A percentile compares a stretch with the other conserved stretches of the same genome.
phyloP scores from a whole-genome alignment of 1,140 invertebrate species.

The Chymomyza costata region DNA sequence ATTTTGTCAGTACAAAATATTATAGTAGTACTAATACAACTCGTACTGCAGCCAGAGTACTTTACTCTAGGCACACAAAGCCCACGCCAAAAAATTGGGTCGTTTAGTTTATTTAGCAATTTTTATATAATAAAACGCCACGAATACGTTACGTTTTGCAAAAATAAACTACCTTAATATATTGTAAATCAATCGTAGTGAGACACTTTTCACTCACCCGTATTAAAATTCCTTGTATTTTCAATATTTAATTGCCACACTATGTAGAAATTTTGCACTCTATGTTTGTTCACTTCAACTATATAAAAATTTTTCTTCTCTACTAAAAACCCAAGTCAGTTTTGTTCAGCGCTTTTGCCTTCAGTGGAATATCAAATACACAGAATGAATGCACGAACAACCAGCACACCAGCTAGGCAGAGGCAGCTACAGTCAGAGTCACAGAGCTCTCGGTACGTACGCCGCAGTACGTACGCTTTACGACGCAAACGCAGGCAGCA shows the following conservation, averaged over 20 bases:
- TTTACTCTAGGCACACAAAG: conserved; percentile 4
- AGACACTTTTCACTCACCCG: conserved; percentile 67
- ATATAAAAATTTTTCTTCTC: conserved; percentile 70
- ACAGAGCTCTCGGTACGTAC: conserved; percentile 30
- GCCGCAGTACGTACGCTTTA: too few species aligned
- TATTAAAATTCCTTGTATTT: conserved; percentile 65
- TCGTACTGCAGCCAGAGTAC: too few species aligned
- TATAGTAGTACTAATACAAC: too few species aligned
- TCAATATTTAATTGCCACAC: conserved; percentile 53
- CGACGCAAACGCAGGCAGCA: conserved; percentile 65
- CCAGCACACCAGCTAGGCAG: conserved; percentile 31
- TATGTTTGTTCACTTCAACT: conserved; percentile 61
- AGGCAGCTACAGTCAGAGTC: conserved; percentile 14
- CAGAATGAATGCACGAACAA: conserved; percentile 58
- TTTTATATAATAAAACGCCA: conserved; percentile 70
- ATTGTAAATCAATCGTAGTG: conserved; percentile 64
- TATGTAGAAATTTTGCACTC: conserved; percentile 30
- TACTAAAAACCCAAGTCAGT: conserved; percentile 62
- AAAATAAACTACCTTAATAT: conserved; percentile 38
- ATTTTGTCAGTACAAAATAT: too few species aligned
- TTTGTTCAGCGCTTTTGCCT: conserved; percentile 51
- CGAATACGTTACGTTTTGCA: conserved; percentile 40
- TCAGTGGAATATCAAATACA: conserved; percentile 71
- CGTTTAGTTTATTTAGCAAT: conserved; percentile 55
- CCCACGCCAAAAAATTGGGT: conserved; percentile 51